These are phyloP conservation scores for Caenorhabditis sp. DNA, from an alignment of 2,888 invertebrate genomes.

Conservation along the genomic window DNA sequence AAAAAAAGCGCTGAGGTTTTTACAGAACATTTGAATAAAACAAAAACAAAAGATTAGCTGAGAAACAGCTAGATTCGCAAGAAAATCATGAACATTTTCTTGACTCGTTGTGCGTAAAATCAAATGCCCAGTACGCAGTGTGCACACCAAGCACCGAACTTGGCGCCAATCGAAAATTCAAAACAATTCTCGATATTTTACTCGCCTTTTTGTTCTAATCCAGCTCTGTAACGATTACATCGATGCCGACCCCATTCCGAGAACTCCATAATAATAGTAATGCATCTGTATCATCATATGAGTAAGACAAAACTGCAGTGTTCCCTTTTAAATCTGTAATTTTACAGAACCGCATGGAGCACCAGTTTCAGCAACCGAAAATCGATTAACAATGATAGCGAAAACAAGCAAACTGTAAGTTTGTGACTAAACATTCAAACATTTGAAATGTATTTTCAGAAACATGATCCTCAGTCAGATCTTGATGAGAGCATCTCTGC, in stretches of 20 bases:
- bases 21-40: not conserved
- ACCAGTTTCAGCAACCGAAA: constrained; percentile 39
- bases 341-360: constrained; percentile 58
- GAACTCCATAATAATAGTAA: constrained; percentile 51
- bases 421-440: not conserved
- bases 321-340: not conserved
- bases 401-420: constrained; percentile 5
- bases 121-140: constrained; percentile 20
- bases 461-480: constrained; percentile 36
- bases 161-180: constrained; percentile 33
- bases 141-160: not conserved
- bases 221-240: not conserved
- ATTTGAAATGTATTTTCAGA: constrained; percentile 1
- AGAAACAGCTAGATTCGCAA: not conserved
- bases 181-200: constrained; percentile 18
- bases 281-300: constrained; percentile 54
- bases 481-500: constrained; percentile 45
- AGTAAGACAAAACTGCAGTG: constrained; percentile 18
- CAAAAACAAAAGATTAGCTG: not conserved
- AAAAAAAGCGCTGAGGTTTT: not conserved
- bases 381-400: constrained; percentile 25
- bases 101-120: constrained; percentile 26
- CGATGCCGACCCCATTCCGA: constrained; percentile 45
- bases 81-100: not conserved
- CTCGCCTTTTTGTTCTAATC: not conserved